Base-by-base conservation (phyloP, 2,113 vertebrate genomes). In the Ictalurus punctatus region DNA sequence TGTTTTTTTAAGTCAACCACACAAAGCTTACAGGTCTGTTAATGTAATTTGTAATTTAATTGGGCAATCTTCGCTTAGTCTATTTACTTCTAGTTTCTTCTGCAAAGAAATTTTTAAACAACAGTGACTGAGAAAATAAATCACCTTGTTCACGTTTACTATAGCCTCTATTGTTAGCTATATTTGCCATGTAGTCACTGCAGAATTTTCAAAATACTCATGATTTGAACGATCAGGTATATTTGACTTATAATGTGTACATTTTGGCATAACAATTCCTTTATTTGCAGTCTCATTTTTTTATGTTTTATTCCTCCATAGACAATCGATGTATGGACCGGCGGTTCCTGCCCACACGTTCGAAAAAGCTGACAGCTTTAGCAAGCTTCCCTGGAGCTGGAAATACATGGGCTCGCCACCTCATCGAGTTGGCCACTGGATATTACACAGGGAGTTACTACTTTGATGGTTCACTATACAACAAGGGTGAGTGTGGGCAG, bases 381-480 rank as follows among this genome's bases (percentile, higher is more conserved):
- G 98, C 98, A 91, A 99, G 98, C 92, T 99, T 99, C 87, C 98
- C 98, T 0, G 98, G 98, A 0, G 98, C 98, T 0, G 98, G 98
- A n/a, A 99, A 99, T 94, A 99, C 98, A 0, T 99, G 98, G 98
- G 97, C 97, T 0, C 95, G 98, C 0, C 98, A 99, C 94, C 97
- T 99, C 78, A 98, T 99, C 0, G 98, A 99, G 93, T 89, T 99
- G 58, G 98, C 98, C 90, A 99, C 98, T 0, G 98, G 98, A 86
- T 98, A 97, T 94, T 99, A 99, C 95, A 99, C 98, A 0, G 98
- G 98, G 93, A 99, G 98, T 94, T 99, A 98, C 92, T 99, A 99
- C 94, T 99, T 99, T 0, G 98, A 99, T 0, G 98, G 98, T 1
- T 99, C 98, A 4, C 97, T 99, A 56, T 99, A 99, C 93, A 99